Percentiles rank a stretch among this genome's conserved stretches.
phyloP scores from a whole-genome alignment of 2,888 invertebrate genomes.

The Tuberolachnus salignus region DNA sequence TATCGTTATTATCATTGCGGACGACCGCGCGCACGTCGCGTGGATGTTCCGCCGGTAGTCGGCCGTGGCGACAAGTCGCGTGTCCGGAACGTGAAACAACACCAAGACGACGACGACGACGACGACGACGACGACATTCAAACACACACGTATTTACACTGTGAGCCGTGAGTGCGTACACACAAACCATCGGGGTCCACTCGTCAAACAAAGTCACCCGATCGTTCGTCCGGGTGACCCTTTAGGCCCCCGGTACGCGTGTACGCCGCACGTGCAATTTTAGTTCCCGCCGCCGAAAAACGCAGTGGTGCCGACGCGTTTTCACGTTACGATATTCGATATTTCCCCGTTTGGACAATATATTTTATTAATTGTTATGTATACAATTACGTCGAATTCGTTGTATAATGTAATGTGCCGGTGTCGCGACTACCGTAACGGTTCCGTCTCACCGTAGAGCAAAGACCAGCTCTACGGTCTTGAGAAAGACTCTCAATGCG shows the following conservation, averaged over 20 bases:
- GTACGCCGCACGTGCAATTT: slow-evolving; percentile 22
- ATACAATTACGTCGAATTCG: too few relatives aligned
- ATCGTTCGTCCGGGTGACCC: not conserved
- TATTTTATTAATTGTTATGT: too few relatives aligned
- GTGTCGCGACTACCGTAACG: too few relatives aligned
- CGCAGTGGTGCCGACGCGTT: too few relatives aligned
- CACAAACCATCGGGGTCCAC: slow-evolving; percentile 2
- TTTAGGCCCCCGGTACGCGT: not conserved
- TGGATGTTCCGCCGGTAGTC: not conserved
- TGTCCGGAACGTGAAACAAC: slow-evolving; percentile 52
- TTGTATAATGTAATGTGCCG: too few relatives aligned
- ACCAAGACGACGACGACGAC: slow-evolving; percentile 8
- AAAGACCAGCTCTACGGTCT: too few relatives aligned
- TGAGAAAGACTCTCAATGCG: too few relatives aligned
- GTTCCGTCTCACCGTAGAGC: too few relatives aligned
- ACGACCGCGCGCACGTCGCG: not conserved
- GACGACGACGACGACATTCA: too few relatives aligned
- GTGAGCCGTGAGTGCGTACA: not conserved
- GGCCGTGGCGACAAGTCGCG: slow-evolving; percentile 40
- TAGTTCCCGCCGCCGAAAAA: not conserved
- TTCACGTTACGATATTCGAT: too few relatives aligned
- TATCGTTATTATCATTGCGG: slow-evolving; percentile 13
- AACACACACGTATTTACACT: not conserved
- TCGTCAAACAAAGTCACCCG: slow-evolving; percentile 41
- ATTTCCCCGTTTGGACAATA: too few relatives aligned